A percentile compares a stretch with the other conserved stretches of the same genome.
Conservation (phyloP, 2,888 invertebrate genomes). For the Aspidiotus rigidus region DNA sequence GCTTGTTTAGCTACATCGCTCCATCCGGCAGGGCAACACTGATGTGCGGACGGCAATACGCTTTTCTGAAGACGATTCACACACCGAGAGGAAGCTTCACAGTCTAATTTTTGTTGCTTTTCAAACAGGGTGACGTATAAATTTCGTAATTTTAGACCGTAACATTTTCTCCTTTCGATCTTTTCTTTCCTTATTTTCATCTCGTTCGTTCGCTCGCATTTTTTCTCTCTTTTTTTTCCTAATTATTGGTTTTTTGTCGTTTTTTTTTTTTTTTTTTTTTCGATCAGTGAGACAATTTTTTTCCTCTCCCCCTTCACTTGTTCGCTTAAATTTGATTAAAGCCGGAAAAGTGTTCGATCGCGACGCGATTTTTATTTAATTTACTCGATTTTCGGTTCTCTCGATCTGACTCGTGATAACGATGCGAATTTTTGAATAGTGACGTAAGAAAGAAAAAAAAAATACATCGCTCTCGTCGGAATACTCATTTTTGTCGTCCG, state of each 20-base stretch:
- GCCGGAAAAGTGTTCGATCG: background rate
- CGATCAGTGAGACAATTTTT: too few relatives aligned
- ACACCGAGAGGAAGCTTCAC: slow-evolving; percentile 21
- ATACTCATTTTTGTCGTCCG: too few relatives aligned
- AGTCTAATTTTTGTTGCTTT: slow-evolving; percentile 31
- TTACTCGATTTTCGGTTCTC: too few relatives aligned
- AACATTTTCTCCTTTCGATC: background rate
- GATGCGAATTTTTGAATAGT: background rate
- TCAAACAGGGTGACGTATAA: slow-evolving; percentile 28
- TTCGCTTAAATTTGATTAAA: background rate
- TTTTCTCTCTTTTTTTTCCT: background rate
- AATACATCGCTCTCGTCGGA: too few relatives aligned
- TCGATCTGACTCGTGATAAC: background rate
- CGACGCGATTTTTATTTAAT: background rate
- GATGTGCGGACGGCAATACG: slow-evolving; percentile 9
- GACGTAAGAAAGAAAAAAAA: too few relatives aligned
- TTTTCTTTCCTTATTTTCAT: background rate
- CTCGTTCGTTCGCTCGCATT: background rate
- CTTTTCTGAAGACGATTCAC: slow-evolving; percentile 29
- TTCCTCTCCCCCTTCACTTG: too few relatives aligned
- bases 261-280: slow-evolving; percentile 3
- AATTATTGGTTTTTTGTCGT: background rate
- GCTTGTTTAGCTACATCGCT: too few relatives aligned
- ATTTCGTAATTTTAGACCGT: slow-evolving; percentile 12
- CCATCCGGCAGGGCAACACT: slow-evolving; percentile 16